Evolutionary conservation across 2,888 invertebrate species (phyloP).

Genomic region (Dryococelus australis): DNA sequence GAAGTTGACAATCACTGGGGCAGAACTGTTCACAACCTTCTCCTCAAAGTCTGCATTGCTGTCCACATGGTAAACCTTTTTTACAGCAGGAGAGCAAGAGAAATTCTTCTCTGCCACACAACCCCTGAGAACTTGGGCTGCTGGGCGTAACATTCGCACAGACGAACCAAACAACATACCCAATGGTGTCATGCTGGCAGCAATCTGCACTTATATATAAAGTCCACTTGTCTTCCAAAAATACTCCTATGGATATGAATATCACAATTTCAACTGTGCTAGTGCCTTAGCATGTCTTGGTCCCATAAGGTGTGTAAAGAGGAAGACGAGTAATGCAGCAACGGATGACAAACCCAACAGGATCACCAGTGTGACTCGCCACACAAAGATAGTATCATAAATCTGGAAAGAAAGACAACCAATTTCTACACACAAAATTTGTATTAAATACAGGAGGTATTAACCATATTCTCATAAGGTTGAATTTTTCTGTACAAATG

Average conservation of each 20-base stretch:
- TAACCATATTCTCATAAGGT: no score
- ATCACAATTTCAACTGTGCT: slow-evolving; percentile 54
- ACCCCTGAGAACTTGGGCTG: neutral
- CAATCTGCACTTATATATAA: neutral
- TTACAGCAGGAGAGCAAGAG: slow-evolving; percentile 23
- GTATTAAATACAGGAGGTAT: slow-evolving; percentile 45
- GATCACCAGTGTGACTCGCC: slow-evolving; percentile 60
- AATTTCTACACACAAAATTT: slow-evolving; percentile 50
- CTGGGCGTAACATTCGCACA: neutral
- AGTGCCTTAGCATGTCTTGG: slow-evolving; percentile 60
- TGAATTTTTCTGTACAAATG: no score
- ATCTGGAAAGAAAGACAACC: slow-evolving; percentile 58
- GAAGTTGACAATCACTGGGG: slow-evolving; percentile 89
- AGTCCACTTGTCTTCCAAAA: neutral
- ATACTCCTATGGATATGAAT: neutral
- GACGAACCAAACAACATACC: neutral
- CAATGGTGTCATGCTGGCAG: neutral
- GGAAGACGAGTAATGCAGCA: slow-evolving; percentile 59
- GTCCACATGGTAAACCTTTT: slow-evolving; percentile 39
- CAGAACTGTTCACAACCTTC: slow-evolving; percentile 83
- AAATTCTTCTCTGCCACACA: slow-evolving; percentile 17
- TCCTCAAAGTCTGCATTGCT: slow-evolving; percentile 80
- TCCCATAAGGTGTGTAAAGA: slow-evolving; percentile 62
- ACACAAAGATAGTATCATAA: slow-evolving; percentile 63
- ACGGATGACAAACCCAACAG: slow-evolving; percentile 60